Evolutionary conservation across 2,113 vertebrate species (phyloP), one percentile per base, ranked within the genome.

Genomic region (Eurystomus gularis): DNA sequence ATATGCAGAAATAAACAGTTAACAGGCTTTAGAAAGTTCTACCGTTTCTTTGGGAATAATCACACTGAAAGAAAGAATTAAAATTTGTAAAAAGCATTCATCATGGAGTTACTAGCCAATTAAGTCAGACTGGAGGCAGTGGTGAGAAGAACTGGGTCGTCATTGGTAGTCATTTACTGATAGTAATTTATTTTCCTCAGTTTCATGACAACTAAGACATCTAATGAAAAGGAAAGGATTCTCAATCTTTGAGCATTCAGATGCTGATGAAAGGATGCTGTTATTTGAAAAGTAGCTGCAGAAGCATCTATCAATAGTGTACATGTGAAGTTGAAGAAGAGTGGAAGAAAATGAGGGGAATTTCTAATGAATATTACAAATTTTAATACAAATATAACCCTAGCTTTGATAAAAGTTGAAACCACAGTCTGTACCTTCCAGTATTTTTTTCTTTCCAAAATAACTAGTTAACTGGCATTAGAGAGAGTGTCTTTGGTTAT

Each of bases 21-120:
- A 77, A 70, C 1, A 2, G 24, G 20, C 48, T 89, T 93, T 86
- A 84, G 71, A 89, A 95, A 84, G 71, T 52, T 57, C 65, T 73
- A 68, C 13, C 73, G 15, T 82, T 91, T 90, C 66, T 77, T 77
- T 81, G 94, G 76, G 86, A 95, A 81, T 86, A 93, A 93, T 96
- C 37, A 31, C 90, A 70, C 60, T 75, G 55, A 91, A 87, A 82
- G 48, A 72, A 91, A 37, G 57, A 90, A 90, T 83, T 93, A 71
- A 80, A 93, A 83, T 62, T 20, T 82, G 37, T 16, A 87, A 35
- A 79, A 66, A 75, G 4, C 1, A 5, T 65, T 94, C 24, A 71
- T 61, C 6, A 37, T 60, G 21, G 51, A 88, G 60, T 83, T 88
- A 19, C 35, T 75, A 73, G 33, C 25, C 51, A 93, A n/a, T 81